Base-by-base conservation (phyloP, 2,797 vertebrate species). In the Enteromius paludinosus region DNA sequence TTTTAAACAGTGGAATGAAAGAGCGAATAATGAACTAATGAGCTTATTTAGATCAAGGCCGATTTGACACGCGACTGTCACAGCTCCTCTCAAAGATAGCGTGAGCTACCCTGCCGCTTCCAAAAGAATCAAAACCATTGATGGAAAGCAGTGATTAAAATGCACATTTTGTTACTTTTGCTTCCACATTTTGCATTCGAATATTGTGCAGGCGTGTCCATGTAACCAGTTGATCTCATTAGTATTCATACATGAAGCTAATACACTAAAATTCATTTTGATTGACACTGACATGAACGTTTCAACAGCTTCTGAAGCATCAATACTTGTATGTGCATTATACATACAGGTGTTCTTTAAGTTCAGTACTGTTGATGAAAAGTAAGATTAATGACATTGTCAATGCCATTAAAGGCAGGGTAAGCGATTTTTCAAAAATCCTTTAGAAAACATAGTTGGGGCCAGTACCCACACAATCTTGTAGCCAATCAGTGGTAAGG, bases 111-210 rank as follows among this genome's bases (percentile, higher is more conserved):
- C 69, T 20, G 20, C 35, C 8, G 9, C 62, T 68, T 68, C 76
- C 25, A 62, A 61, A 81, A 68, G 68, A 35, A 41, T 64, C 71
- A 83, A 84, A 87, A 83, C 41, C 59, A 85, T 73, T 79, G 87
- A 89, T 91, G 87, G 84, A 79, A 72, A 86, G 82, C 85, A 85
- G 78, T 86, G 86, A 92, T 91, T 90, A 89, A 91, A 91, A 91
- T 90, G 89, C 86, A 87, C 73, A 52, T 74, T 35, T 68, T 78
- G 33, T 11, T 86, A 86, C 82, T 79, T 84, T 65, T 47, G 82
- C 85, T 86, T 83, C 86, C 88, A 81, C 35, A 49, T 65, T 35
- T 68, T 78, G 28, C 11, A 56, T 84, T 66, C 83, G 54, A 84
- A 87, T 91, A 69, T 68, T 30, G 77, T 18, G 23, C 84, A 20